A percentile compares a stretch with the other conserved stretches of the same genome.
phyloP scores from a whole-genome alignment of 2,797 vertebrate genomes.

The Lepus townsendii region DNA sequence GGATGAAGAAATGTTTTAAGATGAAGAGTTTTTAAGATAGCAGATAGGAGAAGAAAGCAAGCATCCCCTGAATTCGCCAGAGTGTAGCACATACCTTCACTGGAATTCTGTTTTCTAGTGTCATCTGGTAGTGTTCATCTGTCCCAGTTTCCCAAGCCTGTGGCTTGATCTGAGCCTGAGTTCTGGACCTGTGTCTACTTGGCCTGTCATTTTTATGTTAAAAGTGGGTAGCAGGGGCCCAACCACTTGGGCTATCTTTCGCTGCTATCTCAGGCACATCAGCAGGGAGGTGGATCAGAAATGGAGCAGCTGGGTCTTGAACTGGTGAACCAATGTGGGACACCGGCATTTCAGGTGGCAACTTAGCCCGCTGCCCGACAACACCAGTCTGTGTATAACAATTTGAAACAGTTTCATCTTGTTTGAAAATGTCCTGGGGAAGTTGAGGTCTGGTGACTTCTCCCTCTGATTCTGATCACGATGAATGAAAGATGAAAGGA shows the following conservation, averaged over 20 bases:
- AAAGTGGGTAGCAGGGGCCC: neutral
- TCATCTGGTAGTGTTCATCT: neutral
- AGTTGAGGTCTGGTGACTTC: neutral
- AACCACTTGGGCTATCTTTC: neutral
- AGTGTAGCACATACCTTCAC: accelerated
- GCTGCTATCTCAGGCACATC: neutral
- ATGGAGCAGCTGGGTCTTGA: no score
- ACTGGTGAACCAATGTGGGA: no score
- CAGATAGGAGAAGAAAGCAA: neutral
- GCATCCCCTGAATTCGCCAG: neutral
- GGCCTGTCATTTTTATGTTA: neutral
- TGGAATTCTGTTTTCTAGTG: neutral
- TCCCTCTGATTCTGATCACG: slow-evolving; percentile 3
- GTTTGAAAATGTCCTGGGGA: neutral
- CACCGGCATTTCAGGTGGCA: no score
- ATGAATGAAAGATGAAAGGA: neutral
- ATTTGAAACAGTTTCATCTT: neutral
- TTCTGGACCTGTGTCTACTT: neutral
- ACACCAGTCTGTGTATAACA: neutral
- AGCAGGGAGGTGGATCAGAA: no score
- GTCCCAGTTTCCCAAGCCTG: neutral
- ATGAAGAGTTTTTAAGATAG: neutral
- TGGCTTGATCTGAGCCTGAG: neutral
- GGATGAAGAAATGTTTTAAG: neutral
- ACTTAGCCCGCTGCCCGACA: no score